Evolutionary conservation across 2,113 vertebrate genomes (phyloP).

Genomic region (Prionailurus bengalensis): DNA sequence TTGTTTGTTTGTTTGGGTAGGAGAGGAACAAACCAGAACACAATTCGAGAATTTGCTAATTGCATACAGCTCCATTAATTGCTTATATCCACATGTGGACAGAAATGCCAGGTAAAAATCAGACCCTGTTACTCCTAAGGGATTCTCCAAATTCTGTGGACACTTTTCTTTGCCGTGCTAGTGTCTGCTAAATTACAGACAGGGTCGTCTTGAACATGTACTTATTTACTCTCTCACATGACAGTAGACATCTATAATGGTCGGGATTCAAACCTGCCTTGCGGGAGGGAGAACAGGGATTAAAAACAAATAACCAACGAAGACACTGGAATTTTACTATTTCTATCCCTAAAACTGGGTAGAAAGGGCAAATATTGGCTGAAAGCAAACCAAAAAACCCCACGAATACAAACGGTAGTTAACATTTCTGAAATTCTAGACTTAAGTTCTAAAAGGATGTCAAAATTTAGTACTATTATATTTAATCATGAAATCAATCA

Average conservation of each 20-base stretch:
- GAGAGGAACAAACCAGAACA: constrained; percentile 54
- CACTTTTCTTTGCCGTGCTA: not conserved
- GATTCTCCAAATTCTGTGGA: not conserved
- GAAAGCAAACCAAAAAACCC: not conserved
- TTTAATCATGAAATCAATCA: constrained; percentile 11
- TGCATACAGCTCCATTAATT: not conserved
- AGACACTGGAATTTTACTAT: not conserved
- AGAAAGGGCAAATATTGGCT: constrained; percentile 5
- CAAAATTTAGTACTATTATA: constrained; percentile 27
- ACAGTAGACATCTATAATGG: not conserved
- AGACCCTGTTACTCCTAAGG: not conserved
- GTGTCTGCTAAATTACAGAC: not conserved
- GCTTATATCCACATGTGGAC: not conserved
- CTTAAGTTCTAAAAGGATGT: constrained; percentile 22
- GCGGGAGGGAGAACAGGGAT: not conserved
- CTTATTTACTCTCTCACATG: not conserved
- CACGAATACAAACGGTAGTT: not conserved
- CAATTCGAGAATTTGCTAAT: constrained; percentile 25
- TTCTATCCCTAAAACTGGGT: not conserved
- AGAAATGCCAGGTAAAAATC: not conserved
- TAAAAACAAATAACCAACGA: constrained; percentile 17
- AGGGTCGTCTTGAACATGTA: not conserved
- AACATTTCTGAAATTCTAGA: constrained; percentile 40
- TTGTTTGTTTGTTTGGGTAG: not conserved
- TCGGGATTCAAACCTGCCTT: constrained; percentile 33